Evolutionary conservation across 1,140 invertebrate genomes (phyloP).

Genomic region (Meloidogyne chitwoodi): DNA sequence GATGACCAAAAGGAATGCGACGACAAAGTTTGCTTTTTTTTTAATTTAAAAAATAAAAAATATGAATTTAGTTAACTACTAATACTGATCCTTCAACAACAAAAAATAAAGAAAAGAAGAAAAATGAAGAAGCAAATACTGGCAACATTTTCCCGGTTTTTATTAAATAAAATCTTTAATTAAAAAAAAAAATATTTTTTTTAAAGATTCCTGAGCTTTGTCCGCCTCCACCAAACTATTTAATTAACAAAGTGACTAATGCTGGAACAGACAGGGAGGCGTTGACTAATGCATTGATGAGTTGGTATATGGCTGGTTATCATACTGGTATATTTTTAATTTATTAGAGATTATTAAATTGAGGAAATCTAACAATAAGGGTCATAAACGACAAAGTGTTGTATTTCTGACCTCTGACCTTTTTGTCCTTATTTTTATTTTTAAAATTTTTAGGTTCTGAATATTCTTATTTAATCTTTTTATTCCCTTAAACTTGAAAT

Average conservation of each 20-base stretch:
- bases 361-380: neutral
- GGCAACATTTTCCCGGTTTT: neutral
- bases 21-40: neutral
- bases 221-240: conserved; percentile 36
- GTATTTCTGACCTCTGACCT: too few species aligned
- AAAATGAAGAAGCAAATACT: neutral
- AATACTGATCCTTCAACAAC: neutral
- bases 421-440: too few species aligned
- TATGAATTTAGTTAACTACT: neutral
- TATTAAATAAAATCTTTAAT: neutral
- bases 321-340: conserved; percentile 1
- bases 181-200: neutral
- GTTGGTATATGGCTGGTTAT: conserved; percentile 45
- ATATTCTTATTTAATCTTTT: too few species aligned
- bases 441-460: too few species aligned
- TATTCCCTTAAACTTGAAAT: too few species aligned
- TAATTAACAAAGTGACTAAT: conserved; percentile 31
- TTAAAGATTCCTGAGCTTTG: conserved; percentile 38
- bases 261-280: conserved; percentile 37
- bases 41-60: too few species aligned
- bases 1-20: neutral
- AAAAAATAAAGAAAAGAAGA: neutral
- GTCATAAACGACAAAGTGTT: too few species aligned
- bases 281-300: conserved; percentile 47
- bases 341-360: neutral